Percentiles rank a stretch among this genome's conserved stretches.
These are phyloP conservation scores for Crotalus viridis DNA, from an alignment of 2,113 vertebrate genomes.

Conservation along the genomic window DNA sequence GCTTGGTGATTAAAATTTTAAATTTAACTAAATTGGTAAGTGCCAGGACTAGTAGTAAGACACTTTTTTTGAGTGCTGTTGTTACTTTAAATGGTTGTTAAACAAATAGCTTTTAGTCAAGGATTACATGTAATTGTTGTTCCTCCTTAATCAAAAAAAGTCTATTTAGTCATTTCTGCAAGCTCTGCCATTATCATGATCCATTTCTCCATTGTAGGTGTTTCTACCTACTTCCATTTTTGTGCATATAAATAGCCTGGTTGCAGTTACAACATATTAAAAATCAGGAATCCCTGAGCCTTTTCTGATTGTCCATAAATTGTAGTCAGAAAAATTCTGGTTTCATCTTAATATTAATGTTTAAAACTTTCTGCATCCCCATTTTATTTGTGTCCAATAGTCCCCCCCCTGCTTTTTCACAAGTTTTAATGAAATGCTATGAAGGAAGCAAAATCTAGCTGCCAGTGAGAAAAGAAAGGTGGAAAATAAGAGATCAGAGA, in stretches of 20 bases:
- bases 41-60: neutral
- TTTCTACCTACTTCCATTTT: neutral
- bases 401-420: neutral
- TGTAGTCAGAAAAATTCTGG: neutral
- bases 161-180: neutral
- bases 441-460: neutral
- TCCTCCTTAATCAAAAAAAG: neutral
- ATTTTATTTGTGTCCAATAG: neutral
- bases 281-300: neutral
- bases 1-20: neutral
- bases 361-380: neutral
- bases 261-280: neutral
- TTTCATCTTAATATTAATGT: neutral
- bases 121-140: neutral
- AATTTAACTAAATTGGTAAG: neutral
- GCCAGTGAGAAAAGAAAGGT: neutral
- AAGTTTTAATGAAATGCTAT: neutral
- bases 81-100: neutral
- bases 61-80: neutral
- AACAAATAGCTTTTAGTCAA: neutral
- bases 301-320: neutral
- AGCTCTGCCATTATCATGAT: neutral
- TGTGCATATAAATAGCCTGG: neutral
- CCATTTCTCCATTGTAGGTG: neutral
- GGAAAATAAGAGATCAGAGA: neutral